Percentiles rank a stretch among this genome's conserved stretches.
phyloP scores from a whole-genome alignment of 2,113 vertebrate genomes.

The Cynopterus brachyotis region DNA sequence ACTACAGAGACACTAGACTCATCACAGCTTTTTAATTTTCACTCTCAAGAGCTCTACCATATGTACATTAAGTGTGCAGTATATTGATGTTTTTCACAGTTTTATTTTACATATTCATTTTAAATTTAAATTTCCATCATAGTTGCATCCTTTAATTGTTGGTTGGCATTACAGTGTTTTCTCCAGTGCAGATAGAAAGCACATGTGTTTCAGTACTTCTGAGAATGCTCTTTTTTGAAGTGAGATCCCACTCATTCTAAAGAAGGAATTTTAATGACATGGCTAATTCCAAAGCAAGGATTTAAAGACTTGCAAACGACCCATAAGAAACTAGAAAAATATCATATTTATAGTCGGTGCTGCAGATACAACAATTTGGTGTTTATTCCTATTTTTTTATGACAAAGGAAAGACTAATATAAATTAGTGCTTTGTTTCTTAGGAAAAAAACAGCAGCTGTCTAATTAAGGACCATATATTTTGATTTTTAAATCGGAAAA shows the following conservation, averaged over 20 bases:
- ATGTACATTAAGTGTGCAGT: slow-evolving; percentile 48
- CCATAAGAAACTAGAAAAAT: slow-evolving; percentile 49
- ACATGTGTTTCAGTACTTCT: slow-evolving; percentile 2
- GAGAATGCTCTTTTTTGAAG: slow-evolving; percentile 53
- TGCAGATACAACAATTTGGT: not conserved
- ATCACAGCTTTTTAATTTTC: not conserved
- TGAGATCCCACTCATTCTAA: slow-evolving; percentile 11
- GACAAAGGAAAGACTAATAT: not conserved
- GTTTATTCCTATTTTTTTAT: not conserved
- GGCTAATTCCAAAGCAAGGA: slow-evolving; percentile 47
- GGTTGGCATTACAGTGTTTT: slow-evolving; percentile 50
- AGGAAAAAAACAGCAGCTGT: not conserved
- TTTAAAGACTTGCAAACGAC: slow-evolving; percentile 60
- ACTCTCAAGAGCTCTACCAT: not conserved
- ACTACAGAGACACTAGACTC: slow-evolving; percentile 3
- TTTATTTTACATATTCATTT: slow-evolving; percentile 70
- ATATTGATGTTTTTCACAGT: slow-evolving; percentile 50
- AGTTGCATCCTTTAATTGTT: slow-evolving; percentile 57
- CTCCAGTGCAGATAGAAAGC: slow-evolving; percentile 61
- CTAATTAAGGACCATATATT: not conserved
- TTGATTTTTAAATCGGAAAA: slow-evolving; percentile 21
- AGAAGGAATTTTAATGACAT: slow-evolving; percentile 19
- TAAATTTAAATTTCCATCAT: slow-evolving; percentile 48
- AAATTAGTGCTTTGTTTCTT: slow-evolving; percentile 21
- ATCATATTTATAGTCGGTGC: not conserved